Conservation (phyloP, 2,888 invertebrate genomes). For the Heteropelma amictum region DNA sequence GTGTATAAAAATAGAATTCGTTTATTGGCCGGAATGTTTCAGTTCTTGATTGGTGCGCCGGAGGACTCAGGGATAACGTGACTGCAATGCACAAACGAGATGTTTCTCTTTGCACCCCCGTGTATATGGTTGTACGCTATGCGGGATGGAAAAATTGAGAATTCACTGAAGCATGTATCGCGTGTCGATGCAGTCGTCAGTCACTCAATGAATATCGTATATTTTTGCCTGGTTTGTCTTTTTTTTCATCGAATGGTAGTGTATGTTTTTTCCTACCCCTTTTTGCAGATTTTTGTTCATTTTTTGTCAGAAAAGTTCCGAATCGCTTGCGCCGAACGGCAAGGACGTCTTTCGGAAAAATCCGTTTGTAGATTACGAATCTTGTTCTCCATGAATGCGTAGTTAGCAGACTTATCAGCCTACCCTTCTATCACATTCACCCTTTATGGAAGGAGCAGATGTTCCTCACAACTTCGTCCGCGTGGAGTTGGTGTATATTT, state of each 20-base stretch:
- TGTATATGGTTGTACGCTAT: not conserved
- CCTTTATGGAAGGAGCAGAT: too few relatives aligned
- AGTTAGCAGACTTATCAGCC: too few relatives aligned
- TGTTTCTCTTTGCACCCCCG: not conserved
- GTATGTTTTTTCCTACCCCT: not conserved
- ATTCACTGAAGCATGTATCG: constrained; percentile 15
- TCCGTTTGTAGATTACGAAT: too few relatives aligned
- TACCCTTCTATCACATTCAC: too few relatives aligned
- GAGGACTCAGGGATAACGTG: constrained; percentile 20
- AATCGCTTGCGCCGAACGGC: too few relatives aligned
- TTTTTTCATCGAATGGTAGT: too few relatives aligned
- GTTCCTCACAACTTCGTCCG: too few relatives aligned
- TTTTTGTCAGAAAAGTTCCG: too few relatives aligned
- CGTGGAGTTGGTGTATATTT: too few relatives aligned
- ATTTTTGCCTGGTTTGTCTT: not conserved
- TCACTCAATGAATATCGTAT: not conserved
- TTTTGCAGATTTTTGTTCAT: not conserved
- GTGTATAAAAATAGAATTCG: constrained; percentile 18
- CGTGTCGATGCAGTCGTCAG: constrained; percentile 4
- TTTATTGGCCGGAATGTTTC: constrained; percentile 20
- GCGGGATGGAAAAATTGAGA: constrained; percentile 6
- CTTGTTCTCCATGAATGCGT: too few relatives aligned
- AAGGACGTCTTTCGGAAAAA: too few relatives aligned
- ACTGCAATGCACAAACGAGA: constrained; percentile 12
- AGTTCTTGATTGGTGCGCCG: constrained; percentile 24